Base-by-base conservation (phyloP, 2,888 invertebrate genomes). In the Aphidius colemani region DNA sequence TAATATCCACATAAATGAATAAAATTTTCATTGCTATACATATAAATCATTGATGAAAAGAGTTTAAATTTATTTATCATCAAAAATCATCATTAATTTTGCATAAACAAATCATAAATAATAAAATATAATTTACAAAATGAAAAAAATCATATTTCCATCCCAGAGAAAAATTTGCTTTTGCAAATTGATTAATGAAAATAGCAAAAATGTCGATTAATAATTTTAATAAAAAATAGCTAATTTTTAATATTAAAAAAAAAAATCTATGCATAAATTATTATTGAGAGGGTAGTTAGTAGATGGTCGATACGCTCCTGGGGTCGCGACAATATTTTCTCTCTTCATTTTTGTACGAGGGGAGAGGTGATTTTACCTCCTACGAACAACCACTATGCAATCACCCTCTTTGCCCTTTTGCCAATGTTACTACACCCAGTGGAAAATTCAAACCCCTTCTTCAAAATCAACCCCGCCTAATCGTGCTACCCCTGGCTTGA, bases 221-320 rank as follows among this genome's bases (percentile, higher is more conserved):
- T 18, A 18, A 1, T 18, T 18, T 18, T 18, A 18, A 18, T 18
- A 18, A 18, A 18, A 18, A 18, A 18, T 18, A 18, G 13, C 2
- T 18, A 1, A 1, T 18, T 18, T 18, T 18, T 2, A 18, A 18
- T 18, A 18, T 18, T 18, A 18, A 18, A 18, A 18, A 18, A 18
- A 18, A 18, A 18, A 2, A 18, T 18, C 13, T 2, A 18, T 18
- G 13, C 2, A 18, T 18, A 18, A 18, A 18, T 18, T 2, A 18
- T 30, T 30, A 30, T 30, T 30, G 30, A 30, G 51, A 30, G 51
- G 67, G 46, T 53, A 61, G 67, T 61, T 68, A 71, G 74, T 71
- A 73, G 77, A 74, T 76, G 78, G 78, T 78, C 79, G 79, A 79
- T 79, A 79, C 76, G 77, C 75, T 74, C 74, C 76, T 75, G 74